Percentiles rank a stretch among this genome's conserved stretches.
phyloP scores from a whole-genome alignment of 2,797 vertebrate species.

The Syngnathus acus region DNA sequence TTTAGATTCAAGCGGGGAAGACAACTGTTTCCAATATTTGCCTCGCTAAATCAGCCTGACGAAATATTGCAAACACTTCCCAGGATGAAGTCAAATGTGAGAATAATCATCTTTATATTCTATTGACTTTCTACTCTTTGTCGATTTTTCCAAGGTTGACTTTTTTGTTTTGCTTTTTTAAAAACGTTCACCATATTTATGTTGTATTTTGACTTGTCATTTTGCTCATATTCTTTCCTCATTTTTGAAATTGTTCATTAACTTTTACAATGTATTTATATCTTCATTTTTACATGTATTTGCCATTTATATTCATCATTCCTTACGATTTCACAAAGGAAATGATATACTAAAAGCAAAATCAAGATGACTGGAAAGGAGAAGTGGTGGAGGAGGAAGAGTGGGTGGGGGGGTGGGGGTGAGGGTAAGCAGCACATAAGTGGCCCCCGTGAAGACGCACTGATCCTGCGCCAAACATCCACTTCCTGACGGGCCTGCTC shows the following conservation, averaged over 20 bases:
- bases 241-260: too few relatives aligned
- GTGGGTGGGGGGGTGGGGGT: not conserved
- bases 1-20: not conserved
- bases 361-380: not conserved
- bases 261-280: too few relatives aligned
- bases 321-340: not conserved
- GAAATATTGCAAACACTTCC: not conserved
- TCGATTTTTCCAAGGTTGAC: not conserved
- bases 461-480: constrained; percentile 50
- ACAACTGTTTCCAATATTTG: not conserved
- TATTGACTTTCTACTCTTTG: too few relatives aligned
- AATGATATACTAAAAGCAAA: not conserved
- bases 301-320: not conserved
- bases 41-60: not conserved
- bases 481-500: constrained; percentile 58
- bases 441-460: constrained; percentile 10
- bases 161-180: not conserved
- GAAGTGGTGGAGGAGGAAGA: not conserved
- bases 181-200: too few relatives aligned
- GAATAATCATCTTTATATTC: too few relatives aligned
- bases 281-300: too few relatives aligned
- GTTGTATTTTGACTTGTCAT: too few relatives aligned
- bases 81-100: not conserved
- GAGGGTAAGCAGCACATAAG: not conserved
- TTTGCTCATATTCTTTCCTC: too few relatives aligned